Evolutionary conservation across 2,113 vertebrate species (phyloP), one percentile per base, ranked within the genome.

Genomic region (Eulemur rufifrons): DNA sequence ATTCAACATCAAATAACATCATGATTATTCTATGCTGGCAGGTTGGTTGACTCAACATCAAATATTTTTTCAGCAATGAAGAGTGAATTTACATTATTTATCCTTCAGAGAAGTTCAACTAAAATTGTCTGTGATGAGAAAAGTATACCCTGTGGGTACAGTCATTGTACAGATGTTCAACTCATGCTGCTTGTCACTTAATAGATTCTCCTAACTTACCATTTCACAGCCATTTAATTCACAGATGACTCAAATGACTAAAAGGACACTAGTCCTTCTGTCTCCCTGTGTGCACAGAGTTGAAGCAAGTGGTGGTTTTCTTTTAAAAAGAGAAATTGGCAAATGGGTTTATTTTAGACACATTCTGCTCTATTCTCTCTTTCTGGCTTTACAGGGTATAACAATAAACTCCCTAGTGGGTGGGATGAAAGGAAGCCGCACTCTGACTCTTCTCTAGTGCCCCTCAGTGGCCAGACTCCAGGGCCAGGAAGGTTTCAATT

Each of bases 201-300:
- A 39, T 61, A 56, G 3, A 3, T 82, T 63, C 85, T 78, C 61
- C 23, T 92, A 64, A 83, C 89, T 94, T 78, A 50, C 76, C 52
- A 23, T 68, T 74, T 89, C 74, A 42, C 34, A 86, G 42, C 29
- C 68, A 20, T 47, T 93, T 85, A 95, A 81, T 56, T 97, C 85
- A 82, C 73, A 85, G 88, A 78, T 96, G 82, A 96, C 81, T 88
- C 80, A 91, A 69, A 73, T 56, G 76, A 91, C 61, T 90, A 39
- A 68, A 42, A 73, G 91, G 88, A 86, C 45, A 63, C 94, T 47
- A 78, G 39, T 74, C 52, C 45, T 94, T 77, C 86, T 76, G 86
- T 71, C 50, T 96, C 8, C 34, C 85, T 96, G 42, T 94, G 95
- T 89, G 84, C 13, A 59, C 54, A 47, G 29, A 23, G 47, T 64